Conservation (phyloP, 2,113 vertebrate species). For the Coptodon bakossiorum region DNA sequence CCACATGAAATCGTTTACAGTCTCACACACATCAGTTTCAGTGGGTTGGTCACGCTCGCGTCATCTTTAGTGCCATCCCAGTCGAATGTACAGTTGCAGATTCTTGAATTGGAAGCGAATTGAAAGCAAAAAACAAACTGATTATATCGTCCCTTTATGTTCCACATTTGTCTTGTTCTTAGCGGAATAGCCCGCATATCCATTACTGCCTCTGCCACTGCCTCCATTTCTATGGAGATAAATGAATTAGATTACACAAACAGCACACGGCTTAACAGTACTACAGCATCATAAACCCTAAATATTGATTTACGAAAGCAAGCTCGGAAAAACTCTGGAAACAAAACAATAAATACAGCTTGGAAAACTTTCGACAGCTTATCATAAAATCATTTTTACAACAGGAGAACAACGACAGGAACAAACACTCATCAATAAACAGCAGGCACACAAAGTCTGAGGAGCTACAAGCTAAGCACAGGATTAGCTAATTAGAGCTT, state of each 20-base stretch:
- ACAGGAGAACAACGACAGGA: neutral
- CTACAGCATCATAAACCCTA: neutral
- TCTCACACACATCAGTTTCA: conserved; percentile 7
- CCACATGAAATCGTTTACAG: neutral
- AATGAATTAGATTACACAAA: conserved; percentile 37
- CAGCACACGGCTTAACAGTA: neutral
- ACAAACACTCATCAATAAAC: neutral
- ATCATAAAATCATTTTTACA: neutral
- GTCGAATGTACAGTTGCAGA: neutral
- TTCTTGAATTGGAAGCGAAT: neutral
- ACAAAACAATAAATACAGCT: neutral
- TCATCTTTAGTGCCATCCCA: neutral
- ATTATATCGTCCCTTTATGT: conserved; percentile 38
- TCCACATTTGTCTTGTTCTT: conserved; percentile 34
- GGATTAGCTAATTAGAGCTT: conserved; percentile 49
- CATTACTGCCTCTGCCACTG: conserved; percentile 59
- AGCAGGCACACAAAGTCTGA: neutral
- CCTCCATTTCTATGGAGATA: conserved; percentile 65
- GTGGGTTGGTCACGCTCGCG: neutral
- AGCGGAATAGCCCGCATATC: conserved; percentile 24
- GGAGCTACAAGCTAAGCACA: neutral
- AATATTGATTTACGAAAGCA: neutral
- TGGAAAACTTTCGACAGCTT: neutral
- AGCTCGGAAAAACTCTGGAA: neutral
- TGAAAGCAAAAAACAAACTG: neutral